Evolutionary conservation across 2,888 invertebrate species (phyloP).

Genomic region (Caenorhabditis sp.): DNA sequence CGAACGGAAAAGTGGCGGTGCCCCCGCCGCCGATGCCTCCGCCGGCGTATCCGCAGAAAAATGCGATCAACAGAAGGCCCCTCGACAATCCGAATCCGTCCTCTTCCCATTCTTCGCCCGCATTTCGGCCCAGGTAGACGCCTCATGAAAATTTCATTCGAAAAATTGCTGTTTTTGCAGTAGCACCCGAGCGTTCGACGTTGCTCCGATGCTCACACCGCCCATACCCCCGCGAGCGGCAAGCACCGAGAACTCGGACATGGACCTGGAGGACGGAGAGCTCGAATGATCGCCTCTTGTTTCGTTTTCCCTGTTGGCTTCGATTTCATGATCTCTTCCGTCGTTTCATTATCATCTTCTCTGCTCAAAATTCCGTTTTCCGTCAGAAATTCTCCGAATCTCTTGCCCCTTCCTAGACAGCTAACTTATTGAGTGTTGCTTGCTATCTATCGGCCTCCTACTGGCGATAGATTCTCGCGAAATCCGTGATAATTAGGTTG

Average conservation of each 20-base stretch:
- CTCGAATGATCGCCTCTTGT: slow-evolving; percentile 23
- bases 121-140: background rate
- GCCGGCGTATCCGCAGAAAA: background rate
- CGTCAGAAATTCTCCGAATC: no score
- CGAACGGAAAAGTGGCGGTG: slow-evolving; percentile 34
- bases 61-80: background rate
- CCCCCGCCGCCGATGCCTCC: background rate
- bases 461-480: no score
- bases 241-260: slow-evolving; percentile 37
- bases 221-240: slow-evolving; percentile 20
- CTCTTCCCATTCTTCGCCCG: background rate
- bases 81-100: background rate
- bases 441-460: no score
- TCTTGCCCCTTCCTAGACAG: no score
- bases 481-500: no score
- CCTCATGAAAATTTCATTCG: background rate
- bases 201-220: slow-evolving; percentile 37
- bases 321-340: background rate
- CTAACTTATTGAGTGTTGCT: no score
- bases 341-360: background rate
- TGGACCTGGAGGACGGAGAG: slow-evolving; percentile 56
- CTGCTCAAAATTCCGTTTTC: no score
- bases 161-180: background rate
- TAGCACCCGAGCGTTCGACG: slow-evolving; percentile 34
- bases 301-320: background rate